phyloP scores from a whole-genome alignment of 2,113 vertebrate genomes.

The Rostratula benghalensis region DNA sequence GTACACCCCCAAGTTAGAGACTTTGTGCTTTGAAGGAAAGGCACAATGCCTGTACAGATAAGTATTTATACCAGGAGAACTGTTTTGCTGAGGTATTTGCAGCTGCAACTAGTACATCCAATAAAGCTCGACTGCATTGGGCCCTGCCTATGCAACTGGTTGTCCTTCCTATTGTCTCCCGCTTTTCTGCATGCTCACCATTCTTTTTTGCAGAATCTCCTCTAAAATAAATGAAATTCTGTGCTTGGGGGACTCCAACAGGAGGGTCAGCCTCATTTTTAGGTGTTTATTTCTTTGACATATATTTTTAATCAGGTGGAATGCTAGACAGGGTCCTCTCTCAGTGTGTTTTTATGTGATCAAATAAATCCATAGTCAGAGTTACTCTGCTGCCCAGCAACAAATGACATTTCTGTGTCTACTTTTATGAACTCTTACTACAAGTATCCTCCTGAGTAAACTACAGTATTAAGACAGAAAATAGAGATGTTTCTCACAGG shows the following conservation, averaged over 20 bases:
- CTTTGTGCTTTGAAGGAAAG: neutral
- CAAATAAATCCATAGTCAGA: neutral
- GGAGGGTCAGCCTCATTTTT: neutral
- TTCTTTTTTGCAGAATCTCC: neutral
- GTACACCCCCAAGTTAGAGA: neutral
- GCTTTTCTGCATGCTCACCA: neutral
- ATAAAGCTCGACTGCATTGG: neutral
- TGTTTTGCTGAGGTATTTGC: neutral
- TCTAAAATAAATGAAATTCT: neutral
- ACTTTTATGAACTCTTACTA: neutral
- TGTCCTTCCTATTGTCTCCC: neutral
- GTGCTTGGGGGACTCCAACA: neutral
- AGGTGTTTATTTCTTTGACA: neutral
- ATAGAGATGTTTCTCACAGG: neutral
- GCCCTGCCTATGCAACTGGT: neutral
- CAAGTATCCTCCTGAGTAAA: neutral
- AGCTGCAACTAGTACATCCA: neutral
- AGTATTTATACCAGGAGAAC: neutral
- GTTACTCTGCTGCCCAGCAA: neutral
- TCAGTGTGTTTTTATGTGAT: neutral
- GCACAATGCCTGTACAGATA: neutral
- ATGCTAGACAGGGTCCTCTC: neutral
- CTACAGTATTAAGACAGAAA: neutral
- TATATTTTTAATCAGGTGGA: neutral
- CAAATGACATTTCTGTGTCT: neutral